These are phyloP conservation scores for Dinoponera quadriceps DNA, from an alignment of 1,140 invertebrate species.

Conservation along the genomic window DNA sequence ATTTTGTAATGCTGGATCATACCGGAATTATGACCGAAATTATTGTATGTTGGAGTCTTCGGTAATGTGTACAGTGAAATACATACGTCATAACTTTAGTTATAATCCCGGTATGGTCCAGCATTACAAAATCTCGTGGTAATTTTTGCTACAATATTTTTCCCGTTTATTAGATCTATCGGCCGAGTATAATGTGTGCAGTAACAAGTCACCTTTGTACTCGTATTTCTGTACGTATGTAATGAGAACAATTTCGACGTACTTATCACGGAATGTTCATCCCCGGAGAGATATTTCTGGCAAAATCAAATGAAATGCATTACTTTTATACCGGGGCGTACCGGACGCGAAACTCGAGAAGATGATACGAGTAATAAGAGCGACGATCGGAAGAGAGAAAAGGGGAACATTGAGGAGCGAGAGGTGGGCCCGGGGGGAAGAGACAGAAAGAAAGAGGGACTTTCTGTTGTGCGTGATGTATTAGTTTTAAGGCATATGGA, in stretches of 20 bases:
- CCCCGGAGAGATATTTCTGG: constrained; percentile 30
- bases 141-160: no score
- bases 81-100: no score
- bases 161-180: no score
- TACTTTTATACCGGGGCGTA: constrained; percentile 26
- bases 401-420: constrained; percentile 28
- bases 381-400: constrained; percentile 62
- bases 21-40: no score
- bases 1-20: no score
- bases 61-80: no score
- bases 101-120: no score
- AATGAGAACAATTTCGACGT: not conserved
- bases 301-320: constrained; percentile 37
- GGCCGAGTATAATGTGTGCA: no score
- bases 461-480: constrained; percentile 70
- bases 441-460: constrained; percentile 54
- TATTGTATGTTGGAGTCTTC: no score
- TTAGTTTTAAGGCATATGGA: constrained; percentile 75
- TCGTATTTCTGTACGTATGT: no score
- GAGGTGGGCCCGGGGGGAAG: not conserved
- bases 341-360: constrained; percentile 52
- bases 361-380: constrained; percentile 68
- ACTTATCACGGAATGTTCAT: not conserved
- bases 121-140: no score
- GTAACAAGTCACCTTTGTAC: no score